These are phyloP conservation scores for Cephus pulcher DNA, from an alignment of 2,888 invertebrate species.

Conservation along the genomic window DNA sequence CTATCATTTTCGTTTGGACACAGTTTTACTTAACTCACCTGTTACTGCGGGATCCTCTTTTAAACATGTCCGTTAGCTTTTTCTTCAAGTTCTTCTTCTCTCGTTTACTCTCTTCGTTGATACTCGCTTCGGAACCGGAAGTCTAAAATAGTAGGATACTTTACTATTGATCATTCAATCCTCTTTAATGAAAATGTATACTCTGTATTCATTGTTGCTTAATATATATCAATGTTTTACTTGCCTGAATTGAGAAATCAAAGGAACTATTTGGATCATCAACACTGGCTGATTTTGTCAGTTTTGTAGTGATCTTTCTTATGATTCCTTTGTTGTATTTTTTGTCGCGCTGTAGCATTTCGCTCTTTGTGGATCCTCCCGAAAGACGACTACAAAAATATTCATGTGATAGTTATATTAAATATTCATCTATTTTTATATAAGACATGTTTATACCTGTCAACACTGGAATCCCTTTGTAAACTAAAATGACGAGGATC, in stretches of 20 bases:
- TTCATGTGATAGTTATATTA: conserved; percentile 10
- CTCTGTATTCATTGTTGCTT: not conserved
- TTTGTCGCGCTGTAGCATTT: conserved; percentile 79
- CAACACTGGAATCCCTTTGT: conserved; percentile 81
- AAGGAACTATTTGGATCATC: conserved; percentile 72
- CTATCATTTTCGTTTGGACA: not conserved
- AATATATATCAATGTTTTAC: not conserved
- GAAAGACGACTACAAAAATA: conserved; percentile 75
- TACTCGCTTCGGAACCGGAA: conserved; percentile 61
- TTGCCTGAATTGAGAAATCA: conserved; percentile 58
- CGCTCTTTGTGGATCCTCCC: conserved; percentile 87
- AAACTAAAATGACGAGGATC: conserved; percentile 73
- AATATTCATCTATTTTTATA: conserved; percentile 7
- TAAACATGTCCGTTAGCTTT: conserved; percentile 86
- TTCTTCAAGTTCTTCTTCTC: conserved; percentile 82
- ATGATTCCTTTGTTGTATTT: conserved; percentile 85
- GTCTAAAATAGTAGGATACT: conserved; percentile 42
- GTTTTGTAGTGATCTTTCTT: conserved; percentile 82
- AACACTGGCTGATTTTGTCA: conserved; percentile 87
- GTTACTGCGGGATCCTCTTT: conserved; percentile 77
- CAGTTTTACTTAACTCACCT: conserved; percentile 68
- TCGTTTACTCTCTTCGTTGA: conserved; percentile 51
- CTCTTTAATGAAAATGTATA: not conserved
- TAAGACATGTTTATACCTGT: conserved; percentile 70
- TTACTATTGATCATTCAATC: conserved; percentile 1